Evolutionary conservation across 2,113 vertebrate species (phyloP).

Genomic region (Myanophis thanlyinensis): DNA sequence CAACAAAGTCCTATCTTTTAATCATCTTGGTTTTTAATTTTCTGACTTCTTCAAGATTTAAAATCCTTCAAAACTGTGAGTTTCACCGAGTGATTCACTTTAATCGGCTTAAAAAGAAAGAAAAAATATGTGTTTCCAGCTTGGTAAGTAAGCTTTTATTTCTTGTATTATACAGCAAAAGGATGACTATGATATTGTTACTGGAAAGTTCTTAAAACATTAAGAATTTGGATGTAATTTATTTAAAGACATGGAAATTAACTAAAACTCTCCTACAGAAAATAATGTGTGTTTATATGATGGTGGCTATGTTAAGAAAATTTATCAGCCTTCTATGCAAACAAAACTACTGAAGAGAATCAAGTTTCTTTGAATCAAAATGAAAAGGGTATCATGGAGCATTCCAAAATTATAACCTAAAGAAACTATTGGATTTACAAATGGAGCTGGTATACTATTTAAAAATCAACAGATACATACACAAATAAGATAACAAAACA

Average conservation of each 20-base stretch:
- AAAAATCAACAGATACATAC: neutral
- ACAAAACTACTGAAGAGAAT: no score
- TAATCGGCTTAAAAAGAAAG: neutral
- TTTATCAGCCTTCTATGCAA: no score
- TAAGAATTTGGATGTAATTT: neutral
- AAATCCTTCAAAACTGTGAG: neutral
- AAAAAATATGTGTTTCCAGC: neutral
- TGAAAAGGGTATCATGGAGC: no score
- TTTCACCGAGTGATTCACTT: neutral
- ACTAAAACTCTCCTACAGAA: neutral
- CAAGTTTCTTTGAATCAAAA: no score
- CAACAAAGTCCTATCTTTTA: no score
- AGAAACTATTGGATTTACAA: no score
- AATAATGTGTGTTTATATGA: neutral
- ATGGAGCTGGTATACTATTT: neutral
- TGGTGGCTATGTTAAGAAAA: no score
- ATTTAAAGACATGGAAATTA: neutral
- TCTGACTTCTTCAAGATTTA: neutral
- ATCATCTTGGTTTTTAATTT: neutral
- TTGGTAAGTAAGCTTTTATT: neutral
- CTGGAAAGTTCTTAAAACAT: neutral
- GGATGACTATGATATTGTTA: neutral
- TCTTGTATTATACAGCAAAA: neutral
- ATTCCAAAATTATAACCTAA: no score
- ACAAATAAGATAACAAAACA: neutral